phyloP scores from a whole-genome alignment of 2,113 vertebrate genomes.

The Serinus canaria region DNA sequence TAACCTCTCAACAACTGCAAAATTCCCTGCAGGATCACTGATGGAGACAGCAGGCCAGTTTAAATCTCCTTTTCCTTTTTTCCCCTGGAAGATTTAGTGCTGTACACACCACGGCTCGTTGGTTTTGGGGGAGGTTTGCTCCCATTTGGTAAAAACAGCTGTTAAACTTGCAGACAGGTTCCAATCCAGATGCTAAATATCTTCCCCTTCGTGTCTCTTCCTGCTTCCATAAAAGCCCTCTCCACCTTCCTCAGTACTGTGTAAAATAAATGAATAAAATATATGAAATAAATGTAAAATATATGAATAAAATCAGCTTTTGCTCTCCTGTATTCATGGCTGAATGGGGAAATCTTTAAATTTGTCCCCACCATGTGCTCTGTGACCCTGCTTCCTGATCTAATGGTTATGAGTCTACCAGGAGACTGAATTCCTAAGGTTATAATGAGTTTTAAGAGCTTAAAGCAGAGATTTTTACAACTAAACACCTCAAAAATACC shows the following conservation, averaged over 20 bases:
- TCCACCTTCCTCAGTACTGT: not conserved
- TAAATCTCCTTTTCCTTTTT: not conserved
- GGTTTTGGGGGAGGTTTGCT: not conserved
- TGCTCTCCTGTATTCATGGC: not conserved
- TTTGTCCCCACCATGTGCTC: not conserved
- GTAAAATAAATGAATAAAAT: not conserved
- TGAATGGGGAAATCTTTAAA: not conserved
- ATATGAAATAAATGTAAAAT: not conserved
- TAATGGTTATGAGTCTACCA: not conserved
- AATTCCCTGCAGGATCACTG: not conserved
- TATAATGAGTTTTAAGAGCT: not conserved
- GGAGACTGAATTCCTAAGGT: not conserved
- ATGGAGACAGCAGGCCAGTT: not conserved
- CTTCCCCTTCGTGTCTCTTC: not conserved
- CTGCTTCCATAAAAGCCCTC: not conserved
- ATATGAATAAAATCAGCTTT: not conserved
- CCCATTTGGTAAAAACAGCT: not conserved
- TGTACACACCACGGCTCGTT: not conserved
- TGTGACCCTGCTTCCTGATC: not conserved
- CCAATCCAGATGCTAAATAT: not conserved
- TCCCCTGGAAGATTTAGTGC: not conserved
- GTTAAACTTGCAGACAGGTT: not conserved
- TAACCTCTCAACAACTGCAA: not conserved
- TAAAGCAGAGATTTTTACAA: not conserved
- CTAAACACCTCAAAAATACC: not conserved